Evolutionary conservation across 2,888 invertebrate genomes (phyloP), one percentile per base, ranked within the genome.

Genomic region (Tipula vernalis): DNA sequence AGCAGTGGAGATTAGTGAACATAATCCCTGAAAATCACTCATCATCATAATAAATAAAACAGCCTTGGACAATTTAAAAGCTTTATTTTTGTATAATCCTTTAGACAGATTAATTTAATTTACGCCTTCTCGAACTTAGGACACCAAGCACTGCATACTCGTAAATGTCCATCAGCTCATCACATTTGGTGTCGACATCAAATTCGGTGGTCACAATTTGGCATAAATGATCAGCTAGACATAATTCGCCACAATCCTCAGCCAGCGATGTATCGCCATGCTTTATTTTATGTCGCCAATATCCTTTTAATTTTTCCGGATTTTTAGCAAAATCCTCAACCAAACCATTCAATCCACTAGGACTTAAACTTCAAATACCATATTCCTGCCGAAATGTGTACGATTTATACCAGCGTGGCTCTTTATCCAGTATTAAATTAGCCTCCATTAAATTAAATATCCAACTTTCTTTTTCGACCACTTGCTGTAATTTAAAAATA

Each of bases 391-490:
- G 95, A 89, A 96, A 94, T 15, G 94, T 93, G 90, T 96, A 96
- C 8, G 95, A 93, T 89, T 94, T 93, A 89, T 93, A 94, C 96
- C 96, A 96, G 28, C 91, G 91, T 0, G 96, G 95, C 41, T 91
- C 90, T 87, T 91, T 88, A 15, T 92, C 89, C 0, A 93, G 93
- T 0, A 91, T 91, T 13, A 93, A 89, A 90, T 96, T 96, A 0
- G 96, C 95, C 90, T 93, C 93, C 0, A 95, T 95, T 86, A 96
- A 90, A 90, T 96, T 95, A 90, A 95, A 95, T 18, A 93, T 94
- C 92, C 94, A 96, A 88, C 94, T 95, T 3, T 95, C 93, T 87
- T 95, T 94, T 89, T 95, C 94, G 44, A 93, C 89, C 0, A 96
- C 94, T 88, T 92, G 93, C 95, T 96, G 91, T 12, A 91, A 39